Conservation (phyloP, 2,888 invertebrate genomes). For the Lamellibrachia columna region DNA sequence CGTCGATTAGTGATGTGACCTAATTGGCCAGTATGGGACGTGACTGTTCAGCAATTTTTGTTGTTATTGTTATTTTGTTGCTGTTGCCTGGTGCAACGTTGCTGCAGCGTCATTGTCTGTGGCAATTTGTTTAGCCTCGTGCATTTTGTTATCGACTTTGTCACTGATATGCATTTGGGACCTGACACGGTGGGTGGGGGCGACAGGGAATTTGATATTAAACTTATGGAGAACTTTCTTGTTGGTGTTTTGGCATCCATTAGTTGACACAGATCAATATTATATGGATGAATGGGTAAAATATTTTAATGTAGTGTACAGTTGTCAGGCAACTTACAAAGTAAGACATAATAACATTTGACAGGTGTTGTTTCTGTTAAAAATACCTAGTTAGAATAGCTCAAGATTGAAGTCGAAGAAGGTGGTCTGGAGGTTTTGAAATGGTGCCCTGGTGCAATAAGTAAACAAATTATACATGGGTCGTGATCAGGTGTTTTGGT, state of each 20-base stretch:
- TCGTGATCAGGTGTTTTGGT: neutral
- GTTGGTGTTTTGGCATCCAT: neutral
- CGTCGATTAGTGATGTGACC: neutral
- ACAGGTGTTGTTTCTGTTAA: neutral
- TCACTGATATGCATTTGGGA: constrained; percentile 16
- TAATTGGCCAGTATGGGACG: constrained; percentile 10
- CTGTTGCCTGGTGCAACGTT: neutral
- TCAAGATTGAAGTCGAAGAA: neutral
- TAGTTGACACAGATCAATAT: neutral
- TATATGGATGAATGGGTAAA: constrained; percentile 3
- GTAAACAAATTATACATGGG: neutral
- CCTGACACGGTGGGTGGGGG: constrained; percentile 1
- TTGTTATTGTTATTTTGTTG: neutral
- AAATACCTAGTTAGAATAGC: constrained; percentile 5
- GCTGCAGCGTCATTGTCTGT: neutral
- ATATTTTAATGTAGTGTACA: neutral
- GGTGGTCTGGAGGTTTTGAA: neutral
- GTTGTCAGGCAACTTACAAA: constrained; percentile 5
- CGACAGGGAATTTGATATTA: neutral
- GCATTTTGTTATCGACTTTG: neutral
- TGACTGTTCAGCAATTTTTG: neutral
- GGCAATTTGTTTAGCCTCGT: neutral
- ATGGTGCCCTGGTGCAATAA: neutral
- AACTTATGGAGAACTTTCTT: neutral
- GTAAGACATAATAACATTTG: neutral